A percentile compares a stretch with the other conserved stretches of the same genome.
phyloP scores from a whole-genome alignment of 2,113 vertebrate genomes.

The Halichoerus grypus region DNA sequence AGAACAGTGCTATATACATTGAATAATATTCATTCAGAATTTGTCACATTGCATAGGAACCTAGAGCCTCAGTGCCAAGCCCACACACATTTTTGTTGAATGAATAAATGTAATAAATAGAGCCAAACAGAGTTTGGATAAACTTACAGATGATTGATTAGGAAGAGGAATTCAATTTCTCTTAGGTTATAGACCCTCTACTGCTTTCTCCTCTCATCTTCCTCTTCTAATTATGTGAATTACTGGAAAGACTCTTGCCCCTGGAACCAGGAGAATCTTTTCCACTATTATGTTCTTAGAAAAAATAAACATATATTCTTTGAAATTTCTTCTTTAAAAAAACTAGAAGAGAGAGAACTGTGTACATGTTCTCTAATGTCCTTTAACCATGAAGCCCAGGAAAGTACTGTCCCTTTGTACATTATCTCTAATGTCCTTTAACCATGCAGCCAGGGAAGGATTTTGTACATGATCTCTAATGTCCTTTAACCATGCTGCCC shows the following conservation, averaged over 20 bases:
- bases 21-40: neutral
- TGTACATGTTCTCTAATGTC: neutral
- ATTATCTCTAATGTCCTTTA: neutral
- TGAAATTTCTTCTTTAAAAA: neutral
- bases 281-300: neutral
- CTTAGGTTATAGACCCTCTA: neutral
- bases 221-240: neutral
- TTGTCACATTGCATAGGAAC: neutral
- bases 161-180: slow-evolving; percentile 12
- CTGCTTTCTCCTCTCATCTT: neutral
- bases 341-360: neutral
- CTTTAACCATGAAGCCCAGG: neutral
- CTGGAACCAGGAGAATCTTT: neutral
- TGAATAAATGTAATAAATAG: neutral
- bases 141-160: neutral
- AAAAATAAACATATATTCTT: neutral
- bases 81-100: neutral
- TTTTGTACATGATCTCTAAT: neutral
- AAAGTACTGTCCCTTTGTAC: neutral
- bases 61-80: neutral
- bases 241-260: neutral
- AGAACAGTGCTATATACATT: neutral
- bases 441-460: no score
- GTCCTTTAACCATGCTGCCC: neutral
- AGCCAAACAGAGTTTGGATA: neutral